Evolutionary conservation across 2,113 vertebrate species (phyloP).

Genomic region (Pelmatolapia mariae): DNA sequence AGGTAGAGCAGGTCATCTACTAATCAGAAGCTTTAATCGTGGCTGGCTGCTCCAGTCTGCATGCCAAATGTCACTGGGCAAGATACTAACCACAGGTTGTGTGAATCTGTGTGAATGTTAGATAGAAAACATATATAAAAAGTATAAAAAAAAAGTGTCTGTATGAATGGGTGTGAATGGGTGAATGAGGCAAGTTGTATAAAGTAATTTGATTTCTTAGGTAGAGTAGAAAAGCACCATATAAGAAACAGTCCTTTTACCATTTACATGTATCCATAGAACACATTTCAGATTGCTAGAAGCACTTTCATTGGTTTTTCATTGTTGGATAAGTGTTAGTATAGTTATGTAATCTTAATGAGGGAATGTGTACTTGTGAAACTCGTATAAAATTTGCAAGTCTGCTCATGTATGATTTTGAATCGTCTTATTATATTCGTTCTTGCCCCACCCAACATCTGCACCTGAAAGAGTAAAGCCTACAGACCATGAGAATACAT

Average conservation of each 20-base stretch:
- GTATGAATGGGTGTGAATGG: neutral
- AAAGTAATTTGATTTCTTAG: neutral
- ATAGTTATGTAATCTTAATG: neutral
- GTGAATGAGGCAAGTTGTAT: neutral
- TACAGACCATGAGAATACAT: neutral
- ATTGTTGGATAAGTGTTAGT: neutral
- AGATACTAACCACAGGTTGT: neutral
- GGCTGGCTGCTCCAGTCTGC: neutral
- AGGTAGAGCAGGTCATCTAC: neutral
- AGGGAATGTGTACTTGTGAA: neutral
- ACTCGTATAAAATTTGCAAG: rapidly evolving
- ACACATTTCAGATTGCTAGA: neutral
- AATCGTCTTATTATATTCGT: neutral
- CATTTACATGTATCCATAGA: neutral
- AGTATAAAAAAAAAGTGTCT: neutral
- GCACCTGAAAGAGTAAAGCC: neutral
- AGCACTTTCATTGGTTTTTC: neutral
- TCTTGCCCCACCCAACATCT: neutral
- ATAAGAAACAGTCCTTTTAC: neutral
- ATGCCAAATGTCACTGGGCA: neutral
- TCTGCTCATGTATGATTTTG: neutral
- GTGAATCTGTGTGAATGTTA: neutral
- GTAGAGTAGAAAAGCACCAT: neutral
- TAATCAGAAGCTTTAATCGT: neutral
- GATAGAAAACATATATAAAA: neutral